Evolutionary conservation across 2,797 vertebrate species (phyloP).

Genomic region (Poeciliopsis gracilis): DNA sequence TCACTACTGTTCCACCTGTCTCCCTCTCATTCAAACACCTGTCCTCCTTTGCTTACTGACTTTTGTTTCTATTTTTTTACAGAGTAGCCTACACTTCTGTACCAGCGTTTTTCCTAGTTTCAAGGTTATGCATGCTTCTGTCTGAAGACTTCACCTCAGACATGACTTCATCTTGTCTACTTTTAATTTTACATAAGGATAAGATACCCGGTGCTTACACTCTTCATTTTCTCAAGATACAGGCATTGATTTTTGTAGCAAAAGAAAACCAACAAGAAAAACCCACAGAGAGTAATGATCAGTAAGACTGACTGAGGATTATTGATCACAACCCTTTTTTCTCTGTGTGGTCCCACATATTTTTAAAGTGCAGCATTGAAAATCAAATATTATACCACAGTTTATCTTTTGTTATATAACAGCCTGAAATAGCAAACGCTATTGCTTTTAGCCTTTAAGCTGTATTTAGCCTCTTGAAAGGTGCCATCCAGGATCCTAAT

Average conservation of each 20-base stretch:
- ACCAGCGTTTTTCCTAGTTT: constrained; percentile 14
- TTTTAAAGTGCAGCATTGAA: constrained; percentile 28
- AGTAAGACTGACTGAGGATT: constrained; percentile 58
- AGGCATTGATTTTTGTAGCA: constrained; percentile 61
- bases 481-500: not conserved
- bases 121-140: constrained; percentile 45
- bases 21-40: not conserved
- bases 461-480: constrained; percentile 4
- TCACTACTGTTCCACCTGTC: not conserved
- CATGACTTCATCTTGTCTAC: constrained; percentile 56
- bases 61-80: not conserved
- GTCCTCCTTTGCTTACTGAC: not conserved
- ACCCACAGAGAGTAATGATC: constrained; percentile 51
- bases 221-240: constrained; percentile 30
- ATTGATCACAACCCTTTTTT: constrained; percentile 55
- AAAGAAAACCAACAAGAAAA: constrained; percentile 51
- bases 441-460: constrained; percentile 8
- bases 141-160: constrained; percentile 40
- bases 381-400: constrained; percentile 18
- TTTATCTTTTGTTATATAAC: constrained; percentile 5
- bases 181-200: constrained; percentile 60
- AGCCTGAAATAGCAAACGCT: constrained; percentile 22
- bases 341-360: constrained; percentile 14
- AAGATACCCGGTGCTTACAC: constrained; percentile 47
- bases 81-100: not conserved